Percentiles rank a stretch among this genome's conserved stretches.
phyloP scores from a whole-genome alignment of 2,797 vertebrate species.

The Scolopax bukidnonensis region DNA sequence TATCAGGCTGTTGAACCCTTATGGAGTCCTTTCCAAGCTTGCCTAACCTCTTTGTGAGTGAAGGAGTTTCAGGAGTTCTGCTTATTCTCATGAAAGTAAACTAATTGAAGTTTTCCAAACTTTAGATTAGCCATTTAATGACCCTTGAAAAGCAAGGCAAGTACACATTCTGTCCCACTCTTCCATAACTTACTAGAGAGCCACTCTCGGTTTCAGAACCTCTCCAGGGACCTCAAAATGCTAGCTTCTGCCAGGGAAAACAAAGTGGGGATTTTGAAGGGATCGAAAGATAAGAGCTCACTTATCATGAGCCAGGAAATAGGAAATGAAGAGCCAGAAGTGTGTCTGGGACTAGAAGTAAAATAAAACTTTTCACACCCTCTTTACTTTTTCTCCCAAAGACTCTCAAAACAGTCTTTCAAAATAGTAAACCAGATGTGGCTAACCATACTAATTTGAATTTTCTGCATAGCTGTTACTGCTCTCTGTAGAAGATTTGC shows the following conservation, averaged over 20 bases:
- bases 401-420: not conserved
- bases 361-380: not conserved
- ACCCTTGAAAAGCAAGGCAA: constrained; percentile 15
- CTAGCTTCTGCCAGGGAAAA: not conserved
- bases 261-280: not conserved
- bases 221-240: not conserved
- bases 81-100: constrained; percentile 26
- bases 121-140: constrained; percentile 61
- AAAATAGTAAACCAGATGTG: not conserved
- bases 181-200: constrained; percentile 12
- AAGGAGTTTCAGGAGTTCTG: constrained; percentile 9
- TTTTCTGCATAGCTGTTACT: not conserved
- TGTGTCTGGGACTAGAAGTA: not conserved
- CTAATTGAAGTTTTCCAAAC: constrained; percentile 40
- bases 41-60: not conserved
- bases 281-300: not conserved
- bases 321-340: constrained; percentile 3
- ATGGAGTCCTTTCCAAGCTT: not conserved
- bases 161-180: not conserved
- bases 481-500: not conserved
- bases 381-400: not conserved
- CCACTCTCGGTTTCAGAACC: not conserved
- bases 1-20: not conserved
- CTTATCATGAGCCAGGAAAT: not conserved
- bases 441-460: not conserved